Base-by-base conservation (phyloP, 2,113 vertebrate genomes). In the Rhodinocichla rosea region DNA sequence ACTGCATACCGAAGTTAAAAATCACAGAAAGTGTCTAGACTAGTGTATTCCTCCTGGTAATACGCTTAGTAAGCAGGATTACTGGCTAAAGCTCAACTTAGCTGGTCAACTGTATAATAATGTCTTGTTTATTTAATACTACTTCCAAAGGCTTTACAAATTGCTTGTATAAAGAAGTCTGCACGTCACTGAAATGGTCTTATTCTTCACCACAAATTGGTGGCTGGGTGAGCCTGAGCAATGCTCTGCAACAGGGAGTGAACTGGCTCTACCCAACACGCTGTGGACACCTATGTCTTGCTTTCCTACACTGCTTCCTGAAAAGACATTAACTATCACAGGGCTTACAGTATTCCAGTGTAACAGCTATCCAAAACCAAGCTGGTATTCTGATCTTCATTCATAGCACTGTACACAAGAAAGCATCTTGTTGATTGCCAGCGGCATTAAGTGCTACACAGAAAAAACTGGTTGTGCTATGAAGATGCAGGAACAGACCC, bases 1-100 rank as follows among this genome's bases (percentile, higher is more conserved):
- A 94, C 68, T 20, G 56, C 93, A 96, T 68, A 78, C 73, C 76
- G 45, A 93, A 92, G 88, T 92, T 78, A 94, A 95, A 94, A 96
- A 96, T 92, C 85, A 96, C 90, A 96, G 33, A 16, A 94, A 92
- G 76, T 14, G 93, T 95, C 90, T 96, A 94, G 95, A 95, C 92
- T 56, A 63, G 71, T 18, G 52, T 90, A 90, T 90, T 93, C 50
- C 75, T 71, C 63, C 67, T 77, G 91, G 74, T 59, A 87, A 87
- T 47, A 78, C 23, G 93, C 91, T 88, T 91, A 95, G 59, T 57
- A 88, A 87, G 91, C 81, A 80, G 83, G 91, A 92, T 75, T 94
- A 94, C 79, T 62, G 62, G 64, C 89, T 94, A 87, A 95, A 95
- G 94, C 65, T 87, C 92, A 95, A 74, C 60, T 83, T 94, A 94